Base-by-base conservation (phyloP, 2,888 invertebrate genomes). In the Fragum sueziense region DNA sequence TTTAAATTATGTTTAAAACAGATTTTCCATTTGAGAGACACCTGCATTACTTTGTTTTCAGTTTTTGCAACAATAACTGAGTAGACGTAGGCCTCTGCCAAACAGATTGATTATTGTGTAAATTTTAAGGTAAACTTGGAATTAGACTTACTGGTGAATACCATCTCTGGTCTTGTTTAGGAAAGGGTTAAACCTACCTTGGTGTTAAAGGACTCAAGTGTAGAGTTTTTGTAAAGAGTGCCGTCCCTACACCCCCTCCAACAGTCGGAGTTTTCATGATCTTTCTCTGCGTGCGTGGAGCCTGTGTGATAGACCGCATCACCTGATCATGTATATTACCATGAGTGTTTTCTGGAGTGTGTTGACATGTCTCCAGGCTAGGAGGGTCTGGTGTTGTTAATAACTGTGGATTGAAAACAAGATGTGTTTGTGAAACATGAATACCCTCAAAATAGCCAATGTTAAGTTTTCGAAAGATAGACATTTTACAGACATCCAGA, bases 161-260 rank as follows among this genome's bases (percentile, higher is more conserved):
- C n/a, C n/a, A n/a, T n/a, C n/a, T n/a, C n/a, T n/a, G n/a, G n/a
- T n/a, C n/a, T n/a, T n/a, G n/a, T n/a, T n/a, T n/a, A n/a, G n/a
- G n/a, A n/a, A n/a, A n/a, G n/a, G n/a, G 47, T 2, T 9, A 47
- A 69, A 72, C 76, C 57, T 74, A 90, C 90, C 88, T 90, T 31
- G 90, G 90, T 54, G 90, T 87, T 14, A 89, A 77, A 27, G 90
- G 90, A 74, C 89, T 90, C 47, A 85, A 77, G 52, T 84, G 79
- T 34, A 86, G 69, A n/a, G 80, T 61, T 59, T 80, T 74, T n/a
- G 67, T 51, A 27, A 74, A 73, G 20, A 72, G 69, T 27, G 27
- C 9, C 2, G 27, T 14, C 2, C 65, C 65, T 14, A 65, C 65
- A 57, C 70, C 67, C 20, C 71, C 65, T 25, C 72, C 71, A 41